Evolutionary conservation across 2,797 vertebrate genomes (phyloP).

Genomic region (Hemitrygon akajei): DNA sequence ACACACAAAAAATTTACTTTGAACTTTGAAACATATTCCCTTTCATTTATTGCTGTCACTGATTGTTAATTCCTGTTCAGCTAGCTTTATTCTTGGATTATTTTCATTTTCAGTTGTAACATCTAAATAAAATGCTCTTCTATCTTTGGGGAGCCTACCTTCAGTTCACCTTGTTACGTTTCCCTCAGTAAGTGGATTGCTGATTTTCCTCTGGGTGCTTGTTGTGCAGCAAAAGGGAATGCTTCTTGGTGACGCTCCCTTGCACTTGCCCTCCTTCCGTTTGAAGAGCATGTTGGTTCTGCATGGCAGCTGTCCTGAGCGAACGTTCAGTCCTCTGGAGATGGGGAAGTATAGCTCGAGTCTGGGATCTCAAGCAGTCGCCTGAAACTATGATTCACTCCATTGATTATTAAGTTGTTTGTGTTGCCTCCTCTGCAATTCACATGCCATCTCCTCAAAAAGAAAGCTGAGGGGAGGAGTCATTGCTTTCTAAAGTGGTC

Average conservation of each 20-base stretch:
- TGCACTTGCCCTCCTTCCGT: not conserved
- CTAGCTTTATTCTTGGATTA: not conserved
- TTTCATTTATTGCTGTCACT: not conserved
- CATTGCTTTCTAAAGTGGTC: not conserved
- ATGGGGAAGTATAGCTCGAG: not conserved
- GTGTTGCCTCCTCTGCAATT: not conserved
- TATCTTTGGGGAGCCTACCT: not conserved
- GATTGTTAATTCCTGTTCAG: not conserved
- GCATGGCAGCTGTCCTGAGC: not conserved
- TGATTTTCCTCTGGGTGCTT: not conserved
- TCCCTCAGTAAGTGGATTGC: not conserved
- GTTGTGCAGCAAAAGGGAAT: not conserved
- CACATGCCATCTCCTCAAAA: not conserved
- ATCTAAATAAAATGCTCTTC: not conserved
- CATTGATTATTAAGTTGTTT: not conserved
- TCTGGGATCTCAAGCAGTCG: not conserved
- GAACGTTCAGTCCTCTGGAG: not conserved
- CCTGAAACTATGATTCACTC: not conserved
- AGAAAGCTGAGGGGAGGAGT: not conserved
- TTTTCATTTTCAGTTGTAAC: not conserved
- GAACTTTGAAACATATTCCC: not conserved
- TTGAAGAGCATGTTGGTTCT: not conserved
- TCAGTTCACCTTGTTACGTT: not conserved
- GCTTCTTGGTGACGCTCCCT: not conserved
- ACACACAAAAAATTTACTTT: no score